These are phyloP conservation scores for Heliothis peltigera DNA, from an alignment of 2,888 invertebrate genomes.

Conservation along the genomic window DNA sequence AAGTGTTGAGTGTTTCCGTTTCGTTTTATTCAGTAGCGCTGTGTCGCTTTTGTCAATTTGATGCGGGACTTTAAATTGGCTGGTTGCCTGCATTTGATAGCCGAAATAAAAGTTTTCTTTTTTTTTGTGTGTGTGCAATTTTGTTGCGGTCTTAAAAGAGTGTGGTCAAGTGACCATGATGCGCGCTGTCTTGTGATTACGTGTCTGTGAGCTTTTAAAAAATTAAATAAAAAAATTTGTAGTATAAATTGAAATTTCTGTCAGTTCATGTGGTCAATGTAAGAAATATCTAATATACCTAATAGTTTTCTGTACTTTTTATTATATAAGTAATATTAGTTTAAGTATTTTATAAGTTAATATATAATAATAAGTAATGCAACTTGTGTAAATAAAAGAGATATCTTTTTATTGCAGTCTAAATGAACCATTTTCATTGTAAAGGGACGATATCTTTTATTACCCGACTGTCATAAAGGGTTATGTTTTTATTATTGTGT, in stretches of 20 bases:
- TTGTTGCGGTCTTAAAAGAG: not conserved
- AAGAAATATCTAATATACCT: too few species aligned
- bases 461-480: too few species aligned
- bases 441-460: too few species aligned
- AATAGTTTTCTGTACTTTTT: too few species aligned
- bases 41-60: slow-evolving; percentile 10
- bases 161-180: not conserved
- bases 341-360: too few species aligned
- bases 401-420: too few species aligned
- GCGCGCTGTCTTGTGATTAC: not conserved
- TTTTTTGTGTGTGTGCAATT: not conserved
- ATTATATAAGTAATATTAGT: too few species aligned
- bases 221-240: not conserved
- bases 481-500: slow-evolving; percentile 5
- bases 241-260: not conserved
- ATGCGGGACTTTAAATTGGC: not conserved
- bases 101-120: not conserved
- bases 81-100: not conserved
- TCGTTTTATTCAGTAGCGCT: slow-evolving; percentile 8
- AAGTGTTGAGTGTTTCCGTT: slow-evolving; percentile 27
- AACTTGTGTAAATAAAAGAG: too few species aligned
- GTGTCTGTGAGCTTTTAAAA: not conserved
- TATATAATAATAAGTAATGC: too few species aligned
- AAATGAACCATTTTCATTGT: too few species aligned
- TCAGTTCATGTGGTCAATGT: not conserved